Conservation (phyloP, 2,113 vertebrate species). For the Phodopus roborovskii region DNA sequence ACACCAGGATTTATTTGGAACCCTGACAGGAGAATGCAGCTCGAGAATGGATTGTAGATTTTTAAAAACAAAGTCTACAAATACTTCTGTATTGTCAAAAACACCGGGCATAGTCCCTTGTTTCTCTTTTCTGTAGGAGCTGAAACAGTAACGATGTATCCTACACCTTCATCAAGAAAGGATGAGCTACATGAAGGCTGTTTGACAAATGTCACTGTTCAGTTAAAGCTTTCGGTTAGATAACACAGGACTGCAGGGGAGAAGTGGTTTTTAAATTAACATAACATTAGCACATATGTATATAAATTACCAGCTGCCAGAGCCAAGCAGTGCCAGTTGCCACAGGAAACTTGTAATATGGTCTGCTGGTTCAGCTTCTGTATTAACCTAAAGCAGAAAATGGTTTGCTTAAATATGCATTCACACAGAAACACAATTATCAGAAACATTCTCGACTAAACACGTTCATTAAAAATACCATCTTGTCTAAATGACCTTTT, state of each 20-base stretch:
- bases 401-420: slow-evolving; percentile 33
- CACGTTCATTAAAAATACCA: neutral
- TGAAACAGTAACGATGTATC: neutral
- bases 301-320: slow-evolving; percentile 93
- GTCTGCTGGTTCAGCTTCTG: slow-evolving; percentile 95
- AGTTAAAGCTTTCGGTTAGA: neutral
- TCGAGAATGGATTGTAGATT: neutral
- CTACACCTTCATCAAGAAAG: neutral
- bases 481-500: slow-evolving; percentile 13
- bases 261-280: slow-evolving; percentile 23
- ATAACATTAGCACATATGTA: slow-evolving; percentile 10
- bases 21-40: neutral
- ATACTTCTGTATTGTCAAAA: neutral
- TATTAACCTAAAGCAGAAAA: slow-evolving; percentile 90
- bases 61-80: neutral
- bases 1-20: neutral
- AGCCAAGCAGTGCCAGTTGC: slow-evolving; percentile 97
- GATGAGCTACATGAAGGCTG: neutral
- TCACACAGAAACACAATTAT: neutral
- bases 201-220: neutral
- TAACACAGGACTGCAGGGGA: neutral
- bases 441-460: neutral
- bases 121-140: neutral
- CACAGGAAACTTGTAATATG: slow-evolving; percentile 97
- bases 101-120: neutral